Evolutionary conservation across 2,888 invertebrate genomes (phyloP).

Genomic region (Sabatieria punctata): DNA sequence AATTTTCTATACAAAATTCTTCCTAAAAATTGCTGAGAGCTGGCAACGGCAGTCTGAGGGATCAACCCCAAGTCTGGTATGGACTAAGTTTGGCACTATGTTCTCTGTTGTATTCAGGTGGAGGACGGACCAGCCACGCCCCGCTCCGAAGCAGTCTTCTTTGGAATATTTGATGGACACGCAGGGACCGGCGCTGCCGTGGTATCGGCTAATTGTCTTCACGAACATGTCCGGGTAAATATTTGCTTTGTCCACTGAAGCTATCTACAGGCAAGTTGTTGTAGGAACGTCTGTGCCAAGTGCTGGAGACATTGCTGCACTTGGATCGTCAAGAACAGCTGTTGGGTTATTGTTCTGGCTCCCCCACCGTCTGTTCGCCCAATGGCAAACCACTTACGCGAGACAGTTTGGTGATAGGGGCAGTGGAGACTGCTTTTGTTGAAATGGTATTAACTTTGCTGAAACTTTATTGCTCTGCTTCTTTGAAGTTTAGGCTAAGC

Average conservation of each 20-base stretch:
- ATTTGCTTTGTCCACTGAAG: neutral
- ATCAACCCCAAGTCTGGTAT: too few species aligned
- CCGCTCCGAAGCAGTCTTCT: constrained; percentile 40
- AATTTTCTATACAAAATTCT: too few species aligned
- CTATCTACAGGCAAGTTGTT: neutral
- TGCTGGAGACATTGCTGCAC: constrained; percentile 18
- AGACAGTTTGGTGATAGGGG: constrained; percentile 54
- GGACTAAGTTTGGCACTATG: too few species aligned
- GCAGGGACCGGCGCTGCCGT: constrained; percentile 62
- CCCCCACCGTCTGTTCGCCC: neutral
- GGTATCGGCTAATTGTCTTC: constrained; percentile 55
- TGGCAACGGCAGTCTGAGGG: too few species aligned
- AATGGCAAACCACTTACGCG: constrained; percentile 33
- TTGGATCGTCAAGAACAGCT: constrained; percentile 17
- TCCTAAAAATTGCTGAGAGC: too few species aligned
- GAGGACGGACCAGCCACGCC: constrained; percentile 12
- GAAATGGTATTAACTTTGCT: constrained; percentile 43
- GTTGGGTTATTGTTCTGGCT: neutral
- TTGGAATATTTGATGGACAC: constrained; percentile 68
- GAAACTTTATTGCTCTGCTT: neutral
- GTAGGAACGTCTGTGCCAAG: constrained; percentile 16
- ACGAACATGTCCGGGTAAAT: constrained; percentile 53
- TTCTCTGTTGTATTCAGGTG: too few species aligned
- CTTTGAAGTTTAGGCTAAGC: constrained; percentile 3
- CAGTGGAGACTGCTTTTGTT: constrained; percentile 57